Evolutionary conservation across 2,888 invertebrate species (phyloP).

Genomic region (Lasioglossum zephyrum): DNA sequence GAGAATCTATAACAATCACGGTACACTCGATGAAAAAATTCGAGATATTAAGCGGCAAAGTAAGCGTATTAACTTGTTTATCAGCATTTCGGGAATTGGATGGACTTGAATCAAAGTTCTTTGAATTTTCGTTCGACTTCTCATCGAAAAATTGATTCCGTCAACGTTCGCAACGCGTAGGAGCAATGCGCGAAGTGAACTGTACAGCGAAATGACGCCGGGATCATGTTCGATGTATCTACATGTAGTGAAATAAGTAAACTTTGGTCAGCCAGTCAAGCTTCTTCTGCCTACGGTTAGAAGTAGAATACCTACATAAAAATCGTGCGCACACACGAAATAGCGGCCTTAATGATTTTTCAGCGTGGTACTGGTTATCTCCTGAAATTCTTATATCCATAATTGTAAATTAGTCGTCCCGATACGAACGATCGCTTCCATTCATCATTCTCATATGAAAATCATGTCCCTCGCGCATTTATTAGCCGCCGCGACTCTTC

Average conservation of each 20-base stretch:
- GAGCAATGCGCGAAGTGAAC: neutral
- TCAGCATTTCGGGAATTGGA: neutral
- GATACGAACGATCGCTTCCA: slow-evolving; percentile 38
- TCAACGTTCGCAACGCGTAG: neutral
- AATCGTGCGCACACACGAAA: slow-evolving; percentile 69
- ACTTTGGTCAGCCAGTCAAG: neutral
- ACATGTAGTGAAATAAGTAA: neutral
- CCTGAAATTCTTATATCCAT: slow-evolving; percentile 47
- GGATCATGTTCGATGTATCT: neutral
- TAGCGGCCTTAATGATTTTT: slow-evolving; percentile 71
- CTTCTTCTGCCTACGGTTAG: slow-evolving; percentile 2
- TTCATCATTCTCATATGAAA: slow-evolving; percentile 60
- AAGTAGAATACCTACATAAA: slow-evolving; percentile 22
- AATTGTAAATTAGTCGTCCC: slow-evolving; percentile 54
- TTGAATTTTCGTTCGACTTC: neutral
- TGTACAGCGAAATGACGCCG: neutral
- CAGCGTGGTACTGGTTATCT: slow-evolving; percentile 58
- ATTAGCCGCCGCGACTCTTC: slow-evolving; percentile 64
- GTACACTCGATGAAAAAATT: neutral
- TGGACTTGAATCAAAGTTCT: neutral
- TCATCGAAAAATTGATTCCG: neutral
- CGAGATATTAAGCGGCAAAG: neutral
- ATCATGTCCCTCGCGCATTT: slow-evolving; percentile 50
- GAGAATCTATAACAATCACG: slow-evolving; percentile 4
- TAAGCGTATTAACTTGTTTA: neutral